Evolutionary conservation across 2,113 vertebrate species (phyloP).

Genomic region (Clupea harengus): DNA sequence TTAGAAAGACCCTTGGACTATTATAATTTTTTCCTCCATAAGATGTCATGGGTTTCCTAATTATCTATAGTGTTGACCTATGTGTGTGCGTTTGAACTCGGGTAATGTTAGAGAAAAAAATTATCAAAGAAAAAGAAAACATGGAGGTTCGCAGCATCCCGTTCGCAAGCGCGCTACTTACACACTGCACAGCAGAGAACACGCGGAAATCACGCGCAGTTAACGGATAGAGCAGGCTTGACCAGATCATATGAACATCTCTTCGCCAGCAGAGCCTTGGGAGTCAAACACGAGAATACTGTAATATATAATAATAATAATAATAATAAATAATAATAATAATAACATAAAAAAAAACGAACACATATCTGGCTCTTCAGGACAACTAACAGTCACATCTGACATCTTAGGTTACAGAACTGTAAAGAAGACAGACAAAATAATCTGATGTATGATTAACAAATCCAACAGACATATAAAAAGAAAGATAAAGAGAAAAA

Average conservation of each 20-base stretch:
- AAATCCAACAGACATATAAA: conserved; percentile 23
- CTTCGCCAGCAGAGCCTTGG: neutral
- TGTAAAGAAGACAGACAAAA: neutral
- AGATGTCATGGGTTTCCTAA: neutral
- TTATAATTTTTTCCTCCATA: neutral
- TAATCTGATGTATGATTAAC: neutral
- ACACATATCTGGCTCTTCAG: no score
- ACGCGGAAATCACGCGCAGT: neutral
- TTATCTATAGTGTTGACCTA: neutral
- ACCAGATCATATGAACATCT: neutral
- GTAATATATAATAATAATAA: no score
- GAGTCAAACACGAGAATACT: no score
- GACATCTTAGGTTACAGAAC: no score
- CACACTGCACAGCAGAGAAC: no score
- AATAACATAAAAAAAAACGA: no score
- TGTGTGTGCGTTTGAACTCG: neutral
- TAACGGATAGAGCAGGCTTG: neutral
- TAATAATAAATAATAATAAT: no score
- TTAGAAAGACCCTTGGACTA: neutral
- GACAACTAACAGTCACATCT: no score
- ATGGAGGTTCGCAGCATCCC: neutral
- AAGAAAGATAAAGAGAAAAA: conserved; percentile 27
- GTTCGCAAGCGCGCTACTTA: neutral
- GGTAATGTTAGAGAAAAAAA: neutral
- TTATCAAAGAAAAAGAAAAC: neutral